Base-by-base conservation (phyloP, 2,888 invertebrate genomes). In the Cryptocephalus moraei region DNA sequence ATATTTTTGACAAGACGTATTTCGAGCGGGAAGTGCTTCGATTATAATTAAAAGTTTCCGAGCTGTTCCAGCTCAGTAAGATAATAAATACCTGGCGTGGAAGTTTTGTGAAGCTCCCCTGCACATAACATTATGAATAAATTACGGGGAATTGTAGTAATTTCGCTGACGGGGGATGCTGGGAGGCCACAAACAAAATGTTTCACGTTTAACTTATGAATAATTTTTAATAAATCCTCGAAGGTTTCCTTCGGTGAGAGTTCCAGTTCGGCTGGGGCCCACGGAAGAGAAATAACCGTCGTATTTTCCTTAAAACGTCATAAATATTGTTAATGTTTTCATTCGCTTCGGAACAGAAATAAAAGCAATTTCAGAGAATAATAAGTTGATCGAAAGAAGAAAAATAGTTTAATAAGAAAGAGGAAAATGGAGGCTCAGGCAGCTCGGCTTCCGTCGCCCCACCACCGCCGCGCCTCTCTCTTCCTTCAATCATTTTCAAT, bases 401-500 rank as follows among this genome's bases (percentile, higher is more conserved):
- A 51, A 51, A 54, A 54, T 54, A 54, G 54, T 54, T 52, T 54
- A 54, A 55, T 55, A 53, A 55, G 55, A 53, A 48, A 49, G 53
- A 54, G 47, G 53, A 53, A 48, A 55, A 54, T 54, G 57, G 55
- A 51, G 50, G 48, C 33, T 33, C 45, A 47, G 43, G 42, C 44
- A 44, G 48, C 46, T 45, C 45, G 36, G 14, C 49, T 49, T 46
- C 47, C 47, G 46, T 34, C 46, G 43, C 32, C 36, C 55, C 53
- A 49, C 53, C 58, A 52, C 56, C 52, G 51, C 49, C 41, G 49
- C 49, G 49, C 50, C 53, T 50, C 51, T 57, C 53, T 54, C 55
- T 56, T 58, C 68, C 68, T 67, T 69, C 70, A 69, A 70, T 71
- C 70, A 71, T 71, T 71, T 71, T 71, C 71, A 71, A 71, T 71